These are phyloP conservation scores for Mya arenaria DNA, from an alignment of 1,140 invertebrate genomes.

Conservation along the genomic window DNA sequence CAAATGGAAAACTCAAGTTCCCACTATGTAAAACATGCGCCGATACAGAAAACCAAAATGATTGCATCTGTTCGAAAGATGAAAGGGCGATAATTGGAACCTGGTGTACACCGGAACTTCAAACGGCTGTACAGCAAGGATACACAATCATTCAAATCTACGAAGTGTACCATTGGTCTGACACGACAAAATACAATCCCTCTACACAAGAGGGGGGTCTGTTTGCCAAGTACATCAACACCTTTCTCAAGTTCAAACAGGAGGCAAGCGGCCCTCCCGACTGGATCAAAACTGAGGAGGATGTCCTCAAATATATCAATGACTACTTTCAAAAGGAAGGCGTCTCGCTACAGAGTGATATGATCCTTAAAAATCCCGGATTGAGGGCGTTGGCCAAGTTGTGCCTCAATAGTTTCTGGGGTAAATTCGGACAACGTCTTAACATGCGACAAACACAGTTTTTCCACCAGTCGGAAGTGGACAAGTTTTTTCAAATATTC, in stretches of 20 bases:
- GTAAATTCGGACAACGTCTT: conserved; percentile 54
- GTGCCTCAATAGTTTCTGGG: too few species aligned
- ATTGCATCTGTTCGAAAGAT: not conserved
- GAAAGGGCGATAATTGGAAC: conserved; percentile 75
- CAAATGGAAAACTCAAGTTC: conserved; percentile 25
- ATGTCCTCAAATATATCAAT: too few species aligned
- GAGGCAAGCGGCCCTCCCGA: too few species aligned
- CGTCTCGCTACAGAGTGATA: too few species aligned
- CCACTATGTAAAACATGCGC: conserved; percentile 13
- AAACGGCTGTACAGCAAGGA: conserved; percentile 72
- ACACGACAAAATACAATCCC: conserved; percentile 59
- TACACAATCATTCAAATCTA: conserved; percentile 75
- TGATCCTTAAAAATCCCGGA: too few species aligned
- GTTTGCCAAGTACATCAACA: too few species aligned
- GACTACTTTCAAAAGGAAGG: too few species aligned
- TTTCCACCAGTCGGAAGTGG: conserved; percentile 50
- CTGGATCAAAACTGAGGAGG: too few species aligned
- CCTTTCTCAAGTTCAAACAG: too few species aligned
- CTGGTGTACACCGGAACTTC: conserved; percentile 77
- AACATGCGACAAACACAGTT: conserved; percentile 56
- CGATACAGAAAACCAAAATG: conserved; percentile 15
- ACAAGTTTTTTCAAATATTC: conserved; percentile 70
- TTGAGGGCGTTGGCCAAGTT: too few species aligned
- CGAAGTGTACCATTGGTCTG: conserved; percentile 74
- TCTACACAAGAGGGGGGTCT: not conserved